Base-by-base conservation (phyloP, 2,888 invertebrate species). In the Volucella zonaria region DNA sequence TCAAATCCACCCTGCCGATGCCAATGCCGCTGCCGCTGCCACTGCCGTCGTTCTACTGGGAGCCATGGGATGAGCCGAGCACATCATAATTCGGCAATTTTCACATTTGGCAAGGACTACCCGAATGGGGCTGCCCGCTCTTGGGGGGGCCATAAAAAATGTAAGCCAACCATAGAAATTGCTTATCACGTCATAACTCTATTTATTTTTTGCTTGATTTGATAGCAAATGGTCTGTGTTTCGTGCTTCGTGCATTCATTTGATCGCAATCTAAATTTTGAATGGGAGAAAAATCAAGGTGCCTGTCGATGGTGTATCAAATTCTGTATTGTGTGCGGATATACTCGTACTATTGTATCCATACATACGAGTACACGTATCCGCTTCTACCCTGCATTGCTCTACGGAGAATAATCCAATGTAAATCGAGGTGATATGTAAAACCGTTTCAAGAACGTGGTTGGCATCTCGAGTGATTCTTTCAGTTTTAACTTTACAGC, bases 61-160 rank as follows among this genome's bases (percentile, higher is more conserved):
- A 6, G 31, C 31, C 31, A 31, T 31, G 31, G 81, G 76, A 81
- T 73, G 85, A 68, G 70, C 52, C 14, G 40, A 70, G 66, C 62
- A 75, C 76, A 85, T 85, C 85, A 85, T 85, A 85, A 81, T 81
- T 85, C 81, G 85, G 81, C 81, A 81, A 81, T 85, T 73, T 76
- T 76, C 75, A 66, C 68, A 73, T 80, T 71, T 47, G 62, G 31
- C 12, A 56, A 68, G 47, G 31, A 68, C 38, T 58, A 31, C 31
- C 31, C 52, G 43, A 11, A 42, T 47, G 49, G n/a, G 45, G 52
- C 68, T 11, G 15, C 23, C 58, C 62, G 12, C 38, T 61, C 42
- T 15, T n/a, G 38, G 38, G 23, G 67, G 42, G 62, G 76, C 56
- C 38, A 81, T 85, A 80, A 81, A 81, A 85, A 73, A 81, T 81